Evolutionary conservation across 2,888 invertebrate species (phyloP).

Genomic region (Melinaea menophilus): DNA sequence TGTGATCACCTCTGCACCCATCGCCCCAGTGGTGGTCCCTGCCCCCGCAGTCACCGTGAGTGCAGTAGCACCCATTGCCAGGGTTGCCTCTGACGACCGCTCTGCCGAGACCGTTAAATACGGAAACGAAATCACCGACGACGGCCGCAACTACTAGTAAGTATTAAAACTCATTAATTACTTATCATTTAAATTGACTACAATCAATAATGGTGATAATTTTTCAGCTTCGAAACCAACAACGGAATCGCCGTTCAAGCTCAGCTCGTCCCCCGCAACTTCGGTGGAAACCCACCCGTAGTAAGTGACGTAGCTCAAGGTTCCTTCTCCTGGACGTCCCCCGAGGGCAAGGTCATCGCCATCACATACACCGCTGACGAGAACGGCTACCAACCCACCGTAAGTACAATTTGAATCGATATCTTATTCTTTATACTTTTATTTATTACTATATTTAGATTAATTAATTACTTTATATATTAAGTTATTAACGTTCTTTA

Average conservation of each 20-base stretch:
- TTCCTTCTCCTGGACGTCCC: conserved; percentile 74
- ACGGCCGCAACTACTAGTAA: conserved; percentile 73
- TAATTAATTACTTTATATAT: background rate
- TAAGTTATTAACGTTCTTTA: conserved; percentile 10
- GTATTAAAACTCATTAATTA: conserved; percentile 27
- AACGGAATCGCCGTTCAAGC: conserved; percentile 81
- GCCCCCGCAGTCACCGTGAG: conserved; percentile 30
- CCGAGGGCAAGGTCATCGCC: conserved; percentile 79
- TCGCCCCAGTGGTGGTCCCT: background rate
- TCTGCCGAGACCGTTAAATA: conserved; percentile 49
- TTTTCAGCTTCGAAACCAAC: conserved; percentile 76
- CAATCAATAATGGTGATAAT: conserved; percentile 3
- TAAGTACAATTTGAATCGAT: conserved; percentile 34
- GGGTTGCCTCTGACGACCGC: conserved; percentile 38
- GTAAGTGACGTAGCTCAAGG: conserved; percentile 68
- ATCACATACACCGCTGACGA: conserved; percentile 82
- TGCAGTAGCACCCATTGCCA: conserved; percentile 36
- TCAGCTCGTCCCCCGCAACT: conserved; percentile 74
- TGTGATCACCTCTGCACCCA: conserved; percentile 34
- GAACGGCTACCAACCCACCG: conserved; percentile 82
- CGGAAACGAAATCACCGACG: conserved; percentile 61
- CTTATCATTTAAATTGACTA: background rate
- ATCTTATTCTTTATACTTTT: no score
- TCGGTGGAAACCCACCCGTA: conserved; percentile 64
- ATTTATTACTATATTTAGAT: background rate